A percentile compares a stretch with the other conserved stretches of the same genome.
Conservation (phyloP, 1,140 invertebrate genomes). For the Drosophila ercepeae region DNA sequence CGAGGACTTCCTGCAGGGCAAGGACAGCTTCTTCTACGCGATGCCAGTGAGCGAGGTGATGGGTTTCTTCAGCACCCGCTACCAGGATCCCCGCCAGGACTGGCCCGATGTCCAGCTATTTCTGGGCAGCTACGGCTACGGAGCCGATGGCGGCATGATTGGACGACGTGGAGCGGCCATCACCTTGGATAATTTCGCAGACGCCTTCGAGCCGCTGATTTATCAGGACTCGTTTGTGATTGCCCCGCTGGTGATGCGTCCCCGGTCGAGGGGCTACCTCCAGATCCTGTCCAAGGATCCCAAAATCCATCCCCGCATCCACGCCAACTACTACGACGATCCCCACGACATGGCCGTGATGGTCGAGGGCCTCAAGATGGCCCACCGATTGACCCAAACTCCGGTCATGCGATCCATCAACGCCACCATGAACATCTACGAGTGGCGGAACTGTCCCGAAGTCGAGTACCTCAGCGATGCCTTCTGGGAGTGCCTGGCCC, state of each 20-base stretch:
- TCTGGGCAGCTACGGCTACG: slow-evolving; percentile 88
- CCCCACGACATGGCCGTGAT: slow-evolving; percentile 88
- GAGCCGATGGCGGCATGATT: slow-evolving; percentile 90
- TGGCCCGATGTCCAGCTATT: slow-evolving; percentile 92
- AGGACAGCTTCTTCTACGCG: slow-evolving; percentile 87
- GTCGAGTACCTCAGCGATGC: slow-evolving; percentile 84
- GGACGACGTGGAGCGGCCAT: slow-evolving; percentile 88
- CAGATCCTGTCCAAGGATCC: slow-evolving; percentile 88
- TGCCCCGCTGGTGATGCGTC: slow-evolving; percentile 88
- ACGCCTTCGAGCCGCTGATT: slow-evolving; percentile 88
- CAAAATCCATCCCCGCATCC: slow-evolving; percentile 89
- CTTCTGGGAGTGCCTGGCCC: slow-evolving; percentile 89
- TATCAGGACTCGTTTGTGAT: slow-evolving; percentile 88
- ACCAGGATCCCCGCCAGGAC: slow-evolving; percentile 86
- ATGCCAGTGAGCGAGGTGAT: slow-evolving; percentile 89
- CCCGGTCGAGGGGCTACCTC: slow-evolving; percentile 89
- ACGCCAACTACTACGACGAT: slow-evolving; percentile 91
- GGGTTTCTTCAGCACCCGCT: slow-evolving; percentile 91
- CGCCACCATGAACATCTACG: slow-evolving; percentile 86
- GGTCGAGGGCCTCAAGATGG: slow-evolving; percentile 90
- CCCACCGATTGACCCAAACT: slow-evolving; percentile 87
- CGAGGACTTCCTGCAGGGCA: slow-evolving; percentile 85
- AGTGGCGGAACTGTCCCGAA: slow-evolving; percentile 86
- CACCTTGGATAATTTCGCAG: slow-evolving; percentile 87
- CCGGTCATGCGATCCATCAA: slow-evolving; percentile 87